A percentile compares a stretch with the other conserved stretches of the same genome.
Conservation (phyloP, 2,888 invertebrate species). For the Torymus tubicola region DNA sequence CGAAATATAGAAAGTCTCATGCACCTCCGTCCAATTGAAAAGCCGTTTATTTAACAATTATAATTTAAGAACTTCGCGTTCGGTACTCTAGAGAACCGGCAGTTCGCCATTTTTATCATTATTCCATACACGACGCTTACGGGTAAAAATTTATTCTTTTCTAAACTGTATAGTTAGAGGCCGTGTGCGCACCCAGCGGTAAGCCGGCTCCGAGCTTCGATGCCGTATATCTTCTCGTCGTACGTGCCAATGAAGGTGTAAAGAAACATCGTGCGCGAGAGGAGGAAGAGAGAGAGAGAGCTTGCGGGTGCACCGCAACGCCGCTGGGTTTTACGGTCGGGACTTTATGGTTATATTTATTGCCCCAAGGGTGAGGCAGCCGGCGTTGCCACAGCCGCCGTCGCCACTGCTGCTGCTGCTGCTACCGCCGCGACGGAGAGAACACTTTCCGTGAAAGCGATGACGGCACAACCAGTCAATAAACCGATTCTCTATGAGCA, state of each 20-base stretch:
- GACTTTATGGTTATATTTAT: constrained; percentile 72
- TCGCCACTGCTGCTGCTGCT: constrained; percentile 55
- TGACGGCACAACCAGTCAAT: constrained; percentile 71
- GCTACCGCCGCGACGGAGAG: constrained; percentile 58
- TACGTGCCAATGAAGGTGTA: constrained; percentile 65
- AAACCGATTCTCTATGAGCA: constrained; percentile 71
- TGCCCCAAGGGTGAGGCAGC: constrained; percentile 51
- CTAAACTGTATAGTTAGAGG: constrained; percentile 2
- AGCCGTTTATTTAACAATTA: too few species aligned
- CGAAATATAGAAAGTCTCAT: too few species aligned
- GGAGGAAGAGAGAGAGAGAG: constrained; percentile 11
- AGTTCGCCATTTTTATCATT: constrained; percentile 21
- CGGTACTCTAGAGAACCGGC: too few species aligned
- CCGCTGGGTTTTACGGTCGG: constrained; percentile 63
- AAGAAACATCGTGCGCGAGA: constrained; percentile 41
- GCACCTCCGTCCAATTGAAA: too few species aligned
- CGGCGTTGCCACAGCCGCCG: background rate
- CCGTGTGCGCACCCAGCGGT: background rate
- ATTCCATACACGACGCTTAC: background rate
- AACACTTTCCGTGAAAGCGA: constrained; percentile 66
- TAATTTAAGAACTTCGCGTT: too few species aligned
- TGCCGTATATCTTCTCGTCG: constrained; percentile 67
- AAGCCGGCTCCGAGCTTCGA: constrained; percentile 30
- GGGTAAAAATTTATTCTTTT: constrained; percentile 31
- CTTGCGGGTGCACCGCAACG: constrained; percentile 27